phyloP scores from a whole-genome alignment of 1,140 invertebrate species.

The Pogonomyrmex barbatus region DNA sequence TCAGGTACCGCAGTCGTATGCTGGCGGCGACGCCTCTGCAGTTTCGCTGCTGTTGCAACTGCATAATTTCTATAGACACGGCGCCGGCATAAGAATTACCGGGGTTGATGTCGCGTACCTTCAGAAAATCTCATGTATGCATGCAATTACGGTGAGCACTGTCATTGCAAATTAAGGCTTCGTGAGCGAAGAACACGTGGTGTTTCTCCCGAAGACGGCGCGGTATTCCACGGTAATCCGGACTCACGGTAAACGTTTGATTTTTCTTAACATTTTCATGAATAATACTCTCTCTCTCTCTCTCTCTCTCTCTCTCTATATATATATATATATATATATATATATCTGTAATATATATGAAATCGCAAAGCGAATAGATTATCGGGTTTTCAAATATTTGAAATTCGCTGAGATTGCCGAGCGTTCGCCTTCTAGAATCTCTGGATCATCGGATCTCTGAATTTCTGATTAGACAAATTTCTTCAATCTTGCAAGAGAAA shows the following conservation, averaged over 20 bases:
- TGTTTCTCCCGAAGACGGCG: not conserved
- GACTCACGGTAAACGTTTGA: not conserved
- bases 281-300: not conserved
- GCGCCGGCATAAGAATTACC: not conserved
- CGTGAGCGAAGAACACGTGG: not conserved
- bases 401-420: conserved; percentile 11
- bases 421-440: conserved; percentile 3
- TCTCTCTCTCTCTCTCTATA: too few species aligned
- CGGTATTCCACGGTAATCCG: not conserved
- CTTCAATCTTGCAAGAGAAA: conserved; percentile 46
- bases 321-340: too few species aligned
- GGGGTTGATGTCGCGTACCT: not conserved
- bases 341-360: not conserved
- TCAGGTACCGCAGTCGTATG: conserved; percentile 27
- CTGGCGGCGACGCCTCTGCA: not conserved
- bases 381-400: conserved; percentile 44
- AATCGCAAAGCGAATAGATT: conserved; percentile 25
- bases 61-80: conserved; percentile 41
- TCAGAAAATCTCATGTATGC: not conserved
- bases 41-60: conserved; percentile 38
- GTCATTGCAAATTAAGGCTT: not conserved
- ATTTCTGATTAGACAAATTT: conserved; percentile 52
- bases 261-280: not conserved
- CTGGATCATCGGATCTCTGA: conserved; percentile 39
- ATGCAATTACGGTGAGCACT: not conserved